Evolutionary conservation across 2,888 invertebrate genomes (phyloP), one percentile per base, ranked within the genome.

Genomic region (Euproctis similis): DNA sequence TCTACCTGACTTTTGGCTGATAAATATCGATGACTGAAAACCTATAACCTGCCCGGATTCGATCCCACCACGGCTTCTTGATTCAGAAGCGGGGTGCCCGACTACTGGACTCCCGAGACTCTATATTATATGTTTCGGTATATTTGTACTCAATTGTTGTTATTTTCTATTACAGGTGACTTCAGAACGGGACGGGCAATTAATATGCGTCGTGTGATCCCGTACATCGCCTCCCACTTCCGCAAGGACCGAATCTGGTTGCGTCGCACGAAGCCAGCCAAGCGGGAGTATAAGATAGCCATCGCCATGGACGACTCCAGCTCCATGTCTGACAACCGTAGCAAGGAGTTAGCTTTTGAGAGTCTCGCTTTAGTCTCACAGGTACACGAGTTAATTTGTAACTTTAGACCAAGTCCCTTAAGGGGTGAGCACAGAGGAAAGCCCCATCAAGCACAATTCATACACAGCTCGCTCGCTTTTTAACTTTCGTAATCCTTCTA

Each of bases 201-300:
- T 28, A 99, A 99, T 77, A 99, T 99, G 98, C 89, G 98, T 24
- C 76, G 88, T 65, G 94, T 99, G 30, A 97, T 99, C 60, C 96
- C 98, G 0, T 99, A 99, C 82, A 97, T 99, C 46, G 99, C 99
- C 9, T 98, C 98, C 37, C 95, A 98, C 72, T 99, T 98, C 81
- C 89, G 98, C 23, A 99, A 99, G 70, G 98, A 99, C 69, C 97
- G 98, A 71, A 99, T 99, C 59, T 99, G 99, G 99, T 66, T 99
- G 56, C 87, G 98, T 8, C 86, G 99, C 30, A 98, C 96, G 0
- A 96, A 96, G 68, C 97, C 97, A 0, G 96, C 95, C 1, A 95
- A 96, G 61, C 87, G 99, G 25, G 94, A 98, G 51, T 99, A 99
- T 74, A 97, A 97, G 71, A 95, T 98, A 26, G 90, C 97, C 10